phyloP scores from a whole-genome alignment of 2,888 invertebrate genomes.

The Cepaea hortensis region DNA sequence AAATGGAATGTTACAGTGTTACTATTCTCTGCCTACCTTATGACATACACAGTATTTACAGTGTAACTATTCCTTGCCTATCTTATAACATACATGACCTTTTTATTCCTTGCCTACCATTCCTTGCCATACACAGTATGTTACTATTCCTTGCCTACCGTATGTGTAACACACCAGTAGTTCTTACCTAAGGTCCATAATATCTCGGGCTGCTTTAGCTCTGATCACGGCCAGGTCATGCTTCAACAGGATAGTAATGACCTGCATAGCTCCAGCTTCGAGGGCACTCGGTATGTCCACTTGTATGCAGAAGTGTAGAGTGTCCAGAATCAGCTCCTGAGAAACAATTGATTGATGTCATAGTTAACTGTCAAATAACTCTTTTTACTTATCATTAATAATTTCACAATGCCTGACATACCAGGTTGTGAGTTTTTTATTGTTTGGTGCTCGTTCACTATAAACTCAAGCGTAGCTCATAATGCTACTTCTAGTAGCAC shows the following conservation, averaged over 20 bases:
- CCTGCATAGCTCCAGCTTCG: slow-evolving; percentile 68
- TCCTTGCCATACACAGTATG: too few relatives aligned
- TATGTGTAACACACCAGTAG: not conserved
- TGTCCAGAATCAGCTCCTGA: slow-evolving; percentile 74
- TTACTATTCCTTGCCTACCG: too few relatives aligned
- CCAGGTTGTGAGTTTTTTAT: not conserved
- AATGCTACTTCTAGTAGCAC: too few relatives aligned
- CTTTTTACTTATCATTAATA: not conserved
- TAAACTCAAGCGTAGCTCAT: too few relatives aligned
- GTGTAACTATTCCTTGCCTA: too few relatives aligned
- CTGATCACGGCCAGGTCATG: slow-evolving; percentile 68
- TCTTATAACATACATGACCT: too few relatives aligned
- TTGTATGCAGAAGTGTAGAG: slow-evolving; percentile 75
- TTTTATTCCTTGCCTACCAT: too few relatives aligned
- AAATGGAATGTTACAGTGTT: too few relatives aligned
- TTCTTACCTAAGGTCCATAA: slow-evolving; percentile 75
- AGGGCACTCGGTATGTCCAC: slow-evolving; percentile 74
- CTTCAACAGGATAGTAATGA: slow-evolving; percentile 70
- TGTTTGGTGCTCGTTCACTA: too few relatives aligned
- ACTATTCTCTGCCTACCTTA: too few relatives aligned
- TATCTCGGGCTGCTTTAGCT: slow-evolving; percentile 74
- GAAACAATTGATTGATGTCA: not conserved
- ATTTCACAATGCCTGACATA: not conserved
- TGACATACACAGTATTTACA: too few relatives aligned
- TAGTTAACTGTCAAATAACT: too few relatives aligned